These are phyloP conservation scores for Drosophila hamatofila DNA, from an alignment of 2,888 invertebrate species.

Conservation along the genomic window DNA sequence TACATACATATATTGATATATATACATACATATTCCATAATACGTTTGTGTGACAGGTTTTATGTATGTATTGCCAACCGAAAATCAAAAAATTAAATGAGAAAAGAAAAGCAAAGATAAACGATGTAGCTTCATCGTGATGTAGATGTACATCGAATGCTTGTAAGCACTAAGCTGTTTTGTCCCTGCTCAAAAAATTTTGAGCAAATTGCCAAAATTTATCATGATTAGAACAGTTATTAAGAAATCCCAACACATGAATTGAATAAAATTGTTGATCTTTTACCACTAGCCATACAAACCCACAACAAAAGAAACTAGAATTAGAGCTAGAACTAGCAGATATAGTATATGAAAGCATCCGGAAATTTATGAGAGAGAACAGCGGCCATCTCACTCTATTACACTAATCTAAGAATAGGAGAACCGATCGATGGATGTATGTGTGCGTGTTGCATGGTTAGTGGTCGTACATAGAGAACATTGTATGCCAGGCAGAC, in stretches of 20 bases:
- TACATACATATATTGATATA: constrained; percentile 22
- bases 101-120: neutral
- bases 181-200: constrained; percentile 14
- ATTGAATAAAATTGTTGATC: neutral
- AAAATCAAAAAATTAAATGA: constrained; percentile 16
- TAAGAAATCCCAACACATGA: neutral
- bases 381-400: neutral
- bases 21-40: constrained; percentile 10
- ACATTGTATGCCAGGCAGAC: constrained; percentile 1
- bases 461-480: constrained; percentile 6
- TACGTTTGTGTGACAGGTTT: constrained; percentile 2
- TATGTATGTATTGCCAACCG: constrained; percentile 26
- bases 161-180: constrained; percentile 24
- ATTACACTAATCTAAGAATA: neutral
- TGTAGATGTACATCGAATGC: constrained; percentile 1
- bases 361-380: neutral
- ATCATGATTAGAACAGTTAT: constrained; percentile 7
- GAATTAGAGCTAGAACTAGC: neutral
- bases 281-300: constrained; percentile 1
- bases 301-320: too few relatives aligned
- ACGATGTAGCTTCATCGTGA: neutral
- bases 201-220: constrained; percentile 1
- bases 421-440: neutral
- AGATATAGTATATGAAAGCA: neutral
- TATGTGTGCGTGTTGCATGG: neutral